phyloP scores from a whole-genome alignment of 2,797 vertebrate species.

The Alfaro cultratus region DNA sequence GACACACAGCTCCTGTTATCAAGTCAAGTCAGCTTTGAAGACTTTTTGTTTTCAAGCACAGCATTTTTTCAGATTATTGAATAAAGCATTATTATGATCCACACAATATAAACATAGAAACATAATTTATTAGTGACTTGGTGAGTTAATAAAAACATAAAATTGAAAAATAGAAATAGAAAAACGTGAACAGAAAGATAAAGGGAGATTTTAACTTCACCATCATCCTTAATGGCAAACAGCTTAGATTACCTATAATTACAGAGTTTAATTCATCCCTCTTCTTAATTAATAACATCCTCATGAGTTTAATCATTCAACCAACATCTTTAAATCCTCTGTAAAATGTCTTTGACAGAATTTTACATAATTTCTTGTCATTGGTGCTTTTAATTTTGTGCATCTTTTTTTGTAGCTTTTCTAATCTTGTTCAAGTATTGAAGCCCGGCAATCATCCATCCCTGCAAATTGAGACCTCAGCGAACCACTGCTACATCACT shows the following conservation, averaged over 20 bases:
- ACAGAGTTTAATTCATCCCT: not conserved
- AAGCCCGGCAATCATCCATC: not conserved
- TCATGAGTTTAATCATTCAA: not conserved
- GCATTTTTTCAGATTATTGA: not conserved
- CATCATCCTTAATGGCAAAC: not conserved
- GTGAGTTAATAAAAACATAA: not conserved
- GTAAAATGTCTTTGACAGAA: not conserved
- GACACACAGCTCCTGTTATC: not conserved
- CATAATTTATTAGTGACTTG: not conserved
- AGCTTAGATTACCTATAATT: not conserved
- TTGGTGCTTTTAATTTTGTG: not conserved
- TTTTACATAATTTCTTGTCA: not conserved
- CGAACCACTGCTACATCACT: not conserved
- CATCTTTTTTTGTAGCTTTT: not conserved
- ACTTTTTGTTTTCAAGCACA: slow-evolving; percentile 17
- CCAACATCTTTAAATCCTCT: not conserved
- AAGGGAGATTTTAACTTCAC: not conserved
- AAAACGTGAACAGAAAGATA: not conserved
- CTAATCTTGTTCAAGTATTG: not conserved
- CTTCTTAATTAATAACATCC: not conserved
- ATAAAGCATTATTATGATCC: not conserved
- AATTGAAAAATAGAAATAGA: no score
- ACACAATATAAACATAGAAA: not conserved
- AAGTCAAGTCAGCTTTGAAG: slow-evolving; percentile 5
- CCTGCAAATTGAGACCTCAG: not conserved